Conservation (phyloP, 2,888 invertebrate genomes). For the Zygothrica quintamaculata region DNA sequence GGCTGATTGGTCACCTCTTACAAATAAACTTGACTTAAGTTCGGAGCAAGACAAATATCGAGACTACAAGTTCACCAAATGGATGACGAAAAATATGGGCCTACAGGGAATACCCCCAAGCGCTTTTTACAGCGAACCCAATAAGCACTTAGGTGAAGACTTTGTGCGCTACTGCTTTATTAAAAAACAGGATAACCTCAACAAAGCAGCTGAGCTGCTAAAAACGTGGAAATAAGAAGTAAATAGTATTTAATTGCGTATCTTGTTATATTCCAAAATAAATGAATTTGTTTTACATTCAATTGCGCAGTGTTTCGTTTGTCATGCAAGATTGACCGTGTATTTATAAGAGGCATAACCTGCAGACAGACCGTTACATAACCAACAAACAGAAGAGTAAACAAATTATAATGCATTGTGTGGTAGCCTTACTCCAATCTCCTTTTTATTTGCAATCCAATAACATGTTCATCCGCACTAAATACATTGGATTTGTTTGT, state of each 20-base stretch:
- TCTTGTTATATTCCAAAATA: constrained; percentile 41
- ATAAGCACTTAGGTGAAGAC: constrained; percentile 93
- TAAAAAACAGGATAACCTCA: constrained; percentile 92
- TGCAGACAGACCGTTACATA: constrained; percentile 49
- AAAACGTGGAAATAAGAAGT: constrained; percentile 86
- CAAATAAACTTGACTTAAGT: constrained; percentile 88
- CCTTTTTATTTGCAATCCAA: constrained; percentile 74
- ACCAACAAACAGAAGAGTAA: constrained; percentile 21
- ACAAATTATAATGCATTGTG: constrained; percentile 23
- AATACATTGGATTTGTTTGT: constrained; percentile 49
- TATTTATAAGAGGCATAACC: constrained; percentile 46
- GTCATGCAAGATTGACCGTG: constrained; percentile 45
- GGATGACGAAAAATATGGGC: constrained; percentile 96
- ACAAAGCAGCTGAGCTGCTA: constrained; percentile 88
- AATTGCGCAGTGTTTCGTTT: background rate
- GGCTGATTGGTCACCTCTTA: constrained; percentile 94
- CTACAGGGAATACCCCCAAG: constrained; percentile 97
- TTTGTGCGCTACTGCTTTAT: constrained; percentile 97
- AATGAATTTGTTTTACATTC: constrained; percentile 50
- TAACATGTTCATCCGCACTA: constrained; percentile 66
- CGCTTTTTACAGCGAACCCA: constrained; percentile 93
- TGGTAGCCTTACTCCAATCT: constrained; percentile 73
- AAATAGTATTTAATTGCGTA: constrained; percentile 10
- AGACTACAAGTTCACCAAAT: constrained; percentile 97
- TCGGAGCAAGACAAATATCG: constrained; percentile 89